These are phyloP conservation scores for Hippocampus kuda DNA, from an alignment of 2,797 vertebrate species.

Conservation along the genomic window DNA sequence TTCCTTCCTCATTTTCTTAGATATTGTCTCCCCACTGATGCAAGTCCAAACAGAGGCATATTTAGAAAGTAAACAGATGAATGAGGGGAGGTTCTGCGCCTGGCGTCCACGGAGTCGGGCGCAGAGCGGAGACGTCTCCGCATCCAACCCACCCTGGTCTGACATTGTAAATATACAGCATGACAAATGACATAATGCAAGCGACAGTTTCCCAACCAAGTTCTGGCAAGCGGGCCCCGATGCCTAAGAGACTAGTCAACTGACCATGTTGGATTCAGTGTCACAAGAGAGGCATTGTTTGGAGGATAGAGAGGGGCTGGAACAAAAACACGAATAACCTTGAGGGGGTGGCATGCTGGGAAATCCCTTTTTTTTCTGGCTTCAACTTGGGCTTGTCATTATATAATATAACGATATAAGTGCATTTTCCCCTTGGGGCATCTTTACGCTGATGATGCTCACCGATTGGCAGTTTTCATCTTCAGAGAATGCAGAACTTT, in stretches of 20 bases:
- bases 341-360: slow-evolving; percentile 55
- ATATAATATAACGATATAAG: slow-evolving; percentile 20
- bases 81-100: slow-evolving; percentile 63
- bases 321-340: slow-evolving; percentile 60
- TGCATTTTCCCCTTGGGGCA: slow-evolving; percentile 9
- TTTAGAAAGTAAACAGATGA: slow-evolving; percentile 77
- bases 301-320: slow-evolving; percentile 57
- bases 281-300: slow-evolving; percentile 64
- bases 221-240: slow-evolving; percentile 48
- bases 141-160: slow-evolving; percentile 49
- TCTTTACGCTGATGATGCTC: too few species aligned
- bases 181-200: slow-evolving; percentile 62
- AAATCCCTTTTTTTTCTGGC: slow-evolving; percentile 52
- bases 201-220: slow-evolving; percentile 51
- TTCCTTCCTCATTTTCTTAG: slow-evolving; percentile 81
- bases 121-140: slow-evolving; percentile 54
- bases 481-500: too few species aligned
- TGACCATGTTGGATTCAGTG: slow-evolving; percentile 55
- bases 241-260: slow-evolving; percentile 53
- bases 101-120: slow-evolving; percentile 55
- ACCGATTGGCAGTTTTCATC: too few species aligned
- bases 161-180: slow-evolving; percentile 67
- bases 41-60: slow-evolving; percentile 75
- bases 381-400: slow-evolving; percentile 33
- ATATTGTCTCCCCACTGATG: slow-evolving; percentile 76